phyloP scores from a whole-genome alignment of 2,888 invertebrate genomes.

The Megalurothrips usitatus region DNA sequence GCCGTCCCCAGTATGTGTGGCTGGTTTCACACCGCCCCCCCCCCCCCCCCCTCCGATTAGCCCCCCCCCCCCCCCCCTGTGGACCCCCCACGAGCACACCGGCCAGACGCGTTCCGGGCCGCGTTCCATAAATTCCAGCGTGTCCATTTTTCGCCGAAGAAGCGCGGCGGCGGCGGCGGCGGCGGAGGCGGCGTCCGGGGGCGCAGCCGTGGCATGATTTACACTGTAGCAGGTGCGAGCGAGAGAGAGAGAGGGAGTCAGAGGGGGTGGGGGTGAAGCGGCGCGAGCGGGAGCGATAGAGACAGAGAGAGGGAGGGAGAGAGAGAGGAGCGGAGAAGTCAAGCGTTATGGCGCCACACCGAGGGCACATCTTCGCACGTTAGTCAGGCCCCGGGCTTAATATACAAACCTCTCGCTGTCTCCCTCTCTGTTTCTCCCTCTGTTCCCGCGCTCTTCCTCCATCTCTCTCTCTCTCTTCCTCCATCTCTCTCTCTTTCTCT shows the following conservation, averaged over 20 bases:
- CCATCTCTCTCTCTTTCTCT: not conserved
- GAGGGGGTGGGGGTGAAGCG: not conserved
- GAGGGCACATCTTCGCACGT: not conserved
- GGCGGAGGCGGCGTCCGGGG: not conserved
- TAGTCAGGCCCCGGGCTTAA: not conserved
- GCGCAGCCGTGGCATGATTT: not conserved
- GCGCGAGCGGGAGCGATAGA: not conserved
- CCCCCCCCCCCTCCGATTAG: not conserved
- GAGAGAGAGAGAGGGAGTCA: not conserved
- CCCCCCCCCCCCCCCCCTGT: not conserved
- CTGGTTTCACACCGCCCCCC: not conserved
- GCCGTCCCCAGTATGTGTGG: no score
- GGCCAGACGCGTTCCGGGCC: not conserved
- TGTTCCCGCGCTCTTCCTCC: not conserved
- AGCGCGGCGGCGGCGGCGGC: not conserved
- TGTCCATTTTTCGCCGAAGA: conserved; percentile 6
- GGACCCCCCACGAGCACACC: no score
- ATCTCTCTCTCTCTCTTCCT: not conserved
- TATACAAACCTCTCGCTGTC: not conserved
- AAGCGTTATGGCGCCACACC: not conserved
- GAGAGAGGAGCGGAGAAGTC: not conserved
- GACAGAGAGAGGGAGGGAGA: not conserved
- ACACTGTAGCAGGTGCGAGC: not conserved
- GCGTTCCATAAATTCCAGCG: not conserved
- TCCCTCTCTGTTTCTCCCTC: not conserved